Conservation (phyloP, 2,797 vertebrate species). For the Podarcis lilfordi region DNA sequence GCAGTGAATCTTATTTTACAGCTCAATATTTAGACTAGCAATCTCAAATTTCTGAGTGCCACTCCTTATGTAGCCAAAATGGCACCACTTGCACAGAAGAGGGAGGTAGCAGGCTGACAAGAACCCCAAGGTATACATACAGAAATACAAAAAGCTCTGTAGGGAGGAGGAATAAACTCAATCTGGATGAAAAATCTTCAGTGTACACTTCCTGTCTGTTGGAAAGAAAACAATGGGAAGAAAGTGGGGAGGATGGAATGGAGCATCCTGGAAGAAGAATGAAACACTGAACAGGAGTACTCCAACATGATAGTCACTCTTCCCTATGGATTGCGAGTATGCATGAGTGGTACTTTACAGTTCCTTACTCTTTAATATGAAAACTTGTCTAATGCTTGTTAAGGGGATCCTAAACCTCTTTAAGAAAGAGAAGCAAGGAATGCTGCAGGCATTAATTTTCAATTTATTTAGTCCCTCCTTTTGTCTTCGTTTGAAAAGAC, state of each 20-base stretch:
- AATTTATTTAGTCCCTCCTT: neutral
- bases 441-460: neutral
- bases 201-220: too few relatives aligned
- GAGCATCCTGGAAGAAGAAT: neutral
- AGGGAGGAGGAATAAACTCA: too few relatives aligned
- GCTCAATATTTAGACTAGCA: too few relatives aligned
- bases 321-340: neutral
- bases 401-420: neutral
- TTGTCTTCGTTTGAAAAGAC: conserved; percentile 11
- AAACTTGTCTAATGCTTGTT: neutral
- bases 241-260: neutral
- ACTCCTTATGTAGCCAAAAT: neutral
- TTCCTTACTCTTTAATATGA: neutral
- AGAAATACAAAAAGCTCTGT: too few relatives aligned
- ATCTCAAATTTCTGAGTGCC: neutral
- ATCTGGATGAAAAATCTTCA: too few relatives aligned
- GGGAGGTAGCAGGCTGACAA: too few relatives aligned
- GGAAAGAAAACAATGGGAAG: too few relatives aligned
- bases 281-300: neutral
- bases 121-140: too few relatives aligned
- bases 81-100: neutral
- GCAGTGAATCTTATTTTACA: too few relatives aligned
- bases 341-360: conserved; percentile 9
- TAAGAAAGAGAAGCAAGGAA: neutral
- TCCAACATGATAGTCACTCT: neutral